Evolutionary conservation across 2,113 vertebrate genomes (phyloP).

Genomic region (Chaetodon auriga): DNA sequence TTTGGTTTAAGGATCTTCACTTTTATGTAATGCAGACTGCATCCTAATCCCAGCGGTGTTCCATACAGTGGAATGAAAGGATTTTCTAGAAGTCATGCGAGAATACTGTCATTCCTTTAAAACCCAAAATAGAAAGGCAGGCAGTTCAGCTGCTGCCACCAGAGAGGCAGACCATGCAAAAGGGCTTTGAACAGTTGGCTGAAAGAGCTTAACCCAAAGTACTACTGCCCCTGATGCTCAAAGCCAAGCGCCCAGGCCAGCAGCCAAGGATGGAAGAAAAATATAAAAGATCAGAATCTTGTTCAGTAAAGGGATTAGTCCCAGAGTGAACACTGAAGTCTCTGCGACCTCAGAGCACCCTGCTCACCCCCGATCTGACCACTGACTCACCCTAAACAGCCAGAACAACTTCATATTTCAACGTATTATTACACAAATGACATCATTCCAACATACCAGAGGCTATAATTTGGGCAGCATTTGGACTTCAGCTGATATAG

Average conservation of each 20-base stretch:
- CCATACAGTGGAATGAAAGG: slow-evolving; percentile 33
- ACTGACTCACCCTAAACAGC: background rate
- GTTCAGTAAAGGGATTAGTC: slow-evolving; percentile 37
- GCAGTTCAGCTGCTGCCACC: slow-evolving; percentile 21
- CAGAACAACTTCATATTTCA: background rate
- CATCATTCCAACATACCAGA: background rate
- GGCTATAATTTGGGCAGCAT: background rate
- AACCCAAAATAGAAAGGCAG: slow-evolving; percentile 54
- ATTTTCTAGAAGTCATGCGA: slow-evolving; percentile 48
- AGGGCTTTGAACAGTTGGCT: slow-evolving; percentile 65
- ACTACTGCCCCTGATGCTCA: slow-evolving; percentile 54
- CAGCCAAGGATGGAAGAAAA: slow-evolving; percentile 29
- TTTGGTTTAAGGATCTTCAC: slow-evolving; percentile 42
- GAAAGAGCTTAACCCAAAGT: slow-evolving; percentile 66
- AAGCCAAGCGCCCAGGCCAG: slow-evolving; percentile 45
- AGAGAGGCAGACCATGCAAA: slow-evolving; percentile 37
- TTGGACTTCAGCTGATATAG: background rate
- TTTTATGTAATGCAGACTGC: slow-evolving; percentile 43
- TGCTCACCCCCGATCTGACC: background rate
- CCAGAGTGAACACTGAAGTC: slow-evolving; percentile 25
- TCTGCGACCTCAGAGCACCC: slow-evolving; percentile 49
- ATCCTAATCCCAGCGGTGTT: slow-evolving; percentile 38
- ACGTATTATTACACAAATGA: background rate
- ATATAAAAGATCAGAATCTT: slow-evolving; percentile 32
- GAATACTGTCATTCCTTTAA: slow-evolving; percentile 43